Conservation (phyloP, 2,797 vertebrate genomes). For the Lycodopsis pacificus region DNA sequence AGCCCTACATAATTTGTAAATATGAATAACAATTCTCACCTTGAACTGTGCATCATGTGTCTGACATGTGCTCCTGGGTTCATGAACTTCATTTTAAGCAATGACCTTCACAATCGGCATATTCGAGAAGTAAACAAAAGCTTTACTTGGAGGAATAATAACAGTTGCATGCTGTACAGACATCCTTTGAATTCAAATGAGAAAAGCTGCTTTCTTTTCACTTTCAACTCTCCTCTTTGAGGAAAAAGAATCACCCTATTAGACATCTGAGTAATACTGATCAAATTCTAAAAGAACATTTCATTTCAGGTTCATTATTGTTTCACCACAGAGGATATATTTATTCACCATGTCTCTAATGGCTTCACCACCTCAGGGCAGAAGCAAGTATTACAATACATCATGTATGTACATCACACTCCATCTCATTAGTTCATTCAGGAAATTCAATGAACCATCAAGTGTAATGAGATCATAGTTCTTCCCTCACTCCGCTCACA, state of each 20-base stretch:
- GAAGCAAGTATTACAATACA: constrained; percentile 26
- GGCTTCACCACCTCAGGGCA: not conserved
- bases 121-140: not conserved
- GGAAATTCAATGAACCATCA: constrained; percentile 44
- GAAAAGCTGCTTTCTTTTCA: constrained; percentile 22
- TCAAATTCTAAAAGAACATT: constrained; percentile 18
- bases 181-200: not conserved
- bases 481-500: not conserved
- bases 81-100: not conserved
- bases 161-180: not conserved
- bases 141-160: not conserved
- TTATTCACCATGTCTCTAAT: constrained; percentile 7
- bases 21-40: not conserved
- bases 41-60: not conserved
- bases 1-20: not conserved
- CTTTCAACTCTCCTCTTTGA: constrained; percentile 8
- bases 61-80: constrained; percentile 8
- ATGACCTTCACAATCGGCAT: constrained; percentile 2
- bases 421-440: constrained; percentile 33
- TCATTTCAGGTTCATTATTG: constrained; percentile 22
- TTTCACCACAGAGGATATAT: constrained; percentile 19
- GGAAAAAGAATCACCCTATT: constrained; percentile 16
- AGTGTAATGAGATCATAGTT: constrained; percentile 29
- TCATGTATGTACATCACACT: constrained; percentile 10
- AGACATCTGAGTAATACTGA: constrained; percentile 13